Evolutionary conservation across 1,140 invertebrate genomes (phyloP).

Genomic region (Drosophila sp.): DNA sequence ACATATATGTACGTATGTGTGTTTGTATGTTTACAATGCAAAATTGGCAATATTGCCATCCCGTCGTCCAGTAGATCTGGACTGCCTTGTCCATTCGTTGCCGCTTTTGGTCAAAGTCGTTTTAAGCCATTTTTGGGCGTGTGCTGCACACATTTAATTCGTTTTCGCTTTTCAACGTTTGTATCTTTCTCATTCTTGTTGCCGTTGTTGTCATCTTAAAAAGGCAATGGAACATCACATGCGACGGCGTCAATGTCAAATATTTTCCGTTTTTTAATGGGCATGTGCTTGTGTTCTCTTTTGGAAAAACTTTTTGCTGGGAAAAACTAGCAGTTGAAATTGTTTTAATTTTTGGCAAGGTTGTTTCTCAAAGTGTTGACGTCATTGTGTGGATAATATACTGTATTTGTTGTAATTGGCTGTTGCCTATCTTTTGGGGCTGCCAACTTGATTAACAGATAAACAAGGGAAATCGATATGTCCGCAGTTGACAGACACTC

Average conservation of each 20-base stretch:
- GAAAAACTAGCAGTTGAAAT: slow-evolving; percentile 33
- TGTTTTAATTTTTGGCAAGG: slow-evolving; percentile 46
- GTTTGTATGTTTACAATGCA: slow-evolving; percentile 50
- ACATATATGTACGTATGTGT: slow-evolving; percentile 37
- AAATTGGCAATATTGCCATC: slow-evolving; percentile 60
- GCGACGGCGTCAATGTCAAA: slow-evolving; percentile 60
- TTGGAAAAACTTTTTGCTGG: slow-evolving; percentile 47
- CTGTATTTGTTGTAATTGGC: slow-evolving; percentile 22
- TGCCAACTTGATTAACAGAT: slow-evolving; percentile 8
- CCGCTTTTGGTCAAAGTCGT: slow-evolving; percentile 68
- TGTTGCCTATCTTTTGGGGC: slow-evolving; percentile 47
- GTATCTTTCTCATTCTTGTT: slow-evolving; percentile 1
- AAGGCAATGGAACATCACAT: slow-evolving; percentile 40
- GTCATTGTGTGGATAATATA: not conserved
- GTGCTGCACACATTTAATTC: slow-evolving; percentile 49
- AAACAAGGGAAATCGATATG: slow-evolving; percentile 33
- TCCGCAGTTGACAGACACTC: slow-evolving; percentile 10
- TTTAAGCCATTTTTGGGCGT: slow-evolving; percentile 80
- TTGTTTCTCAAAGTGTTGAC: slow-evolving; percentile 14
- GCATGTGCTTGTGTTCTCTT: slow-evolving; percentile 41
- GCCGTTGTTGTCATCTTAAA: slow-evolving; percentile 20
- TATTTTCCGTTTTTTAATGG: slow-evolving; percentile 75
- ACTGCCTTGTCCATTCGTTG: slow-evolving; percentile 77
- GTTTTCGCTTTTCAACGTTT: slow-evolving; percentile 71
- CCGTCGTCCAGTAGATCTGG: slow-evolving; percentile 42